These are phyloP conservation scores for Pygoscelis adeliae DNA, from an alignment of 2,113 vertebrate species.

Conservation along the genomic window DNA sequence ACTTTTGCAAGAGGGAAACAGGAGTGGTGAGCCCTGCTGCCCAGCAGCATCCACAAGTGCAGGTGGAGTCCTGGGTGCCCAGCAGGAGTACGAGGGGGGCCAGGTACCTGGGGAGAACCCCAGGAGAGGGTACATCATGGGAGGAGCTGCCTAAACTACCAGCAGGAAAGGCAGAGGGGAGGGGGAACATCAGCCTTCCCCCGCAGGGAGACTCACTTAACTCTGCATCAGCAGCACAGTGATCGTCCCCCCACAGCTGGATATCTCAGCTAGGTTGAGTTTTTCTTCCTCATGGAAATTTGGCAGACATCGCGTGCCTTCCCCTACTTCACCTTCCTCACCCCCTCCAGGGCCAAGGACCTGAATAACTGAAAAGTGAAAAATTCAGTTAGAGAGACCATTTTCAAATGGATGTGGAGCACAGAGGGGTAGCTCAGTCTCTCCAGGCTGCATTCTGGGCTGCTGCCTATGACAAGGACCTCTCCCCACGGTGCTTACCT, in stretches of 20 bases:
- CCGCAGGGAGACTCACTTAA: background rate
- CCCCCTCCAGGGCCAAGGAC: fast-evolving
- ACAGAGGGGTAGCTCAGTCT: background rate
- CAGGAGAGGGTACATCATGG: background rate
- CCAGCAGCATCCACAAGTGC: background rate
- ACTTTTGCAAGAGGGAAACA: background rate
- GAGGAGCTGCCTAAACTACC: background rate
- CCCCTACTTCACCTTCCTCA: background rate
- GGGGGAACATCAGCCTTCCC: background rate
- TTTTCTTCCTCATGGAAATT: background rate
- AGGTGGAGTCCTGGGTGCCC: background rate
- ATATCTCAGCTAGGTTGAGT: background rate
- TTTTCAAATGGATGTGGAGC: background rate
- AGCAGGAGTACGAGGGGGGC: background rate
- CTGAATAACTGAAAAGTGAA: background rate
- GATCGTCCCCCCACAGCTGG: background rate
- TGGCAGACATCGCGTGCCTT: fast-evolving
- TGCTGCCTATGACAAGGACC: background rate
- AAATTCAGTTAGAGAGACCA: background rate
- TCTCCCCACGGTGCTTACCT: fast-evolving
- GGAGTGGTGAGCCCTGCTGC: background rate
- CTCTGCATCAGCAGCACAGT: background rate
- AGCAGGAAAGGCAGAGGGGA: background rate
- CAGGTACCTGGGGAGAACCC: background rate
- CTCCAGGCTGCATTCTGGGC: background rate